Evolutionary conservation across 2,888 invertebrate species (phyloP).

Genomic region (Drosophila longiperda): DNA sequence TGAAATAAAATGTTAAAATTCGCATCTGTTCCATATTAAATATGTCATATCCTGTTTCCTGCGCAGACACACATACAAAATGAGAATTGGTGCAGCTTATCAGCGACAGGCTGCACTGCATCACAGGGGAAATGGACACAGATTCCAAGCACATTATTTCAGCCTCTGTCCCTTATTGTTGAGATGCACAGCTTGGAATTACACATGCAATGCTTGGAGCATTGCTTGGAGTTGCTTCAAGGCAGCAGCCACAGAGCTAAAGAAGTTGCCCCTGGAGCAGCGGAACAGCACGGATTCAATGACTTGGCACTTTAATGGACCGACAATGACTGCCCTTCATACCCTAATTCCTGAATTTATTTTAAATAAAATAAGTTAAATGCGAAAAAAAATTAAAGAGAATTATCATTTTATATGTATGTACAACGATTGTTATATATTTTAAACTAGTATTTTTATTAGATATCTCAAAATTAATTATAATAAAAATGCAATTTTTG

Average conservation of each 20-base stretch:
- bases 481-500: neutral
- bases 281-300: slow-evolving; percentile 19
- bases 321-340: slow-evolving; percentile 10
- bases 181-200: slow-evolving; percentile 36
- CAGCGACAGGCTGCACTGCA: slow-evolving; percentile 51
- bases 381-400: neutral
- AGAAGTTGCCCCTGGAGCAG: slow-evolving; percentile 11
- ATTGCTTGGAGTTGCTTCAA: slow-evolving; percentile 25
- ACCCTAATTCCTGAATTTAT: slow-evolving; percentile 9
- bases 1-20: slow-evolving; percentile 44
- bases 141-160: slow-evolving; percentile 28
- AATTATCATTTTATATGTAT: neutral
- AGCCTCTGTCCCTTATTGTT: slow-evolving; percentile 29
- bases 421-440: neutral
- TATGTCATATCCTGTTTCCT: slow-evolving; percentile 82
- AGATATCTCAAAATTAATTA: neutral
- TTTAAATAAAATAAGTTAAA: neutral
- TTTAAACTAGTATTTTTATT: neutral
- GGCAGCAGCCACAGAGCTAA: slow-evolving; percentile 21
- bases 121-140: slow-evolving; percentile 33
- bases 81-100: slow-evolving; percentile 52
- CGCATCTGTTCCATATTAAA: slow-evolving; percentile 81
- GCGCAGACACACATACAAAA: slow-evolving; percentile 41
- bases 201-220: slow-evolving; percentile 10
- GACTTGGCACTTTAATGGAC: slow-evolving; percentile 27